These are phyloP conservation scores for Pipistrellus pygmaeus DNA, from an alignment of 2,797 vertebrate genomes.

Conservation along the genomic window DNA sequence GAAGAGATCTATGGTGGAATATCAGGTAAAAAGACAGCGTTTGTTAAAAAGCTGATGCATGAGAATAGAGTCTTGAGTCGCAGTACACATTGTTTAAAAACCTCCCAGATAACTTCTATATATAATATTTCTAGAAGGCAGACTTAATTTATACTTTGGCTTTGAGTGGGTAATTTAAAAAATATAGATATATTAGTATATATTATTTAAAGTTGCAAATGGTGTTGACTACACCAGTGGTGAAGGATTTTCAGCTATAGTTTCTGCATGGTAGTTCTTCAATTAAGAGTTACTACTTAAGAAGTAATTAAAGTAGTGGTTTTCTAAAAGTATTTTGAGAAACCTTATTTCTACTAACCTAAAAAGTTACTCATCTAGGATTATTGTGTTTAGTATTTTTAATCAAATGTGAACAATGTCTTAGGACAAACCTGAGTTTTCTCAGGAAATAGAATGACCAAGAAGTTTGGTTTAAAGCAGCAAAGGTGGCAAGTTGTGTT, in stretches of 20 bases:
- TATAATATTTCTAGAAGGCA: slow-evolving; percentile 66
- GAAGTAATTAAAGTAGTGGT: slow-evolving; percentile 38
- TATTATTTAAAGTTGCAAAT: slow-evolving; percentile 52
- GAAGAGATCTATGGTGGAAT: slow-evolving; percentile 91
- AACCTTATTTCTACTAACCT: slow-evolving; percentile 56
- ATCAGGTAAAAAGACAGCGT: slow-evolving; percentile 87
- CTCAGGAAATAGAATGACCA: slow-evolving; percentile 34
- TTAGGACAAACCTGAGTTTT: slow-evolving; percentile 48
- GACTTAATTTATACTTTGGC: slow-evolving; percentile 54
- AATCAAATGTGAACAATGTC: slow-evolving; percentile 27
- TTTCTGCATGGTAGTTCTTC: slow-evolving; percentile 80
- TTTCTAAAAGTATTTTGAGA: slow-evolving; percentile 68
- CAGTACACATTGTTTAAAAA: slow-evolving; percentile 31
- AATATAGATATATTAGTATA: too few species aligned
- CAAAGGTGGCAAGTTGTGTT: not conserved
- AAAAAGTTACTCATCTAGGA: not conserved
- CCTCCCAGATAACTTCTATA: slow-evolving; percentile 42
- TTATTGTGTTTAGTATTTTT: slow-evolving; percentile 54
- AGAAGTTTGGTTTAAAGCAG: slow-evolving; percentile 56
- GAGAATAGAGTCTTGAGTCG: not conserved
- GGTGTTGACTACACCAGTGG: slow-evolving; percentile 51
- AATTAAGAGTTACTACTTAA: slow-evolving; percentile 57
- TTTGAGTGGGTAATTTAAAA: slow-evolving; percentile 44
- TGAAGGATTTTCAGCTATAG: slow-evolving; percentile 75
- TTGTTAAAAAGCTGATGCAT: not conserved